Conservation (phyloP, 2,113 vertebrate species). For the Corythornis madagascariensis region DNA sequence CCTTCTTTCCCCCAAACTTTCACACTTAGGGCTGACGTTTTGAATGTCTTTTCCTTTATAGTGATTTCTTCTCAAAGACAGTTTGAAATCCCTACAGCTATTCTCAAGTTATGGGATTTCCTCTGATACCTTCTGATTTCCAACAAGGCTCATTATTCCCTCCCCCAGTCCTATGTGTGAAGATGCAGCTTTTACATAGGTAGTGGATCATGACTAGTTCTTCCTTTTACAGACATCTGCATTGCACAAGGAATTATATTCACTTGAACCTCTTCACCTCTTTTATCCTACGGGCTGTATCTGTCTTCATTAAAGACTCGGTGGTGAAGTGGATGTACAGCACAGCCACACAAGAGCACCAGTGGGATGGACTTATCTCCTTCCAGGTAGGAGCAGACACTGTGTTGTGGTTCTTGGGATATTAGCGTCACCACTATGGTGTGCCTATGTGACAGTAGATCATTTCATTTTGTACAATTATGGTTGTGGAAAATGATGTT, state of each 20-base stretch:
- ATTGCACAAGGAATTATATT: slow-evolving; percentile 96
- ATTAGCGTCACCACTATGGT: background rate
- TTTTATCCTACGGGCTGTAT: slow-evolving; percentile 91
- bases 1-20: background rate
- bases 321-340: slow-evolving; percentile 85
- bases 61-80: background rate
- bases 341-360: slow-evolving; percentile 76
- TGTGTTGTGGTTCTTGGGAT: background rate
- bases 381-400: slow-evolving; percentile 77
- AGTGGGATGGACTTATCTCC: slow-evolving; percentile 80
- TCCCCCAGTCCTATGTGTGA: background rate
- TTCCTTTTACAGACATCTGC: slow-evolving; percentile 84
- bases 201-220: background rate
- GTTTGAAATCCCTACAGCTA: background rate
- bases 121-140: background rate
- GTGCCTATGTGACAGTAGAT: background rate
- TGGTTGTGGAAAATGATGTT: background rate
- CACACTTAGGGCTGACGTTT: background rate
- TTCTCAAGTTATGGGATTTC: background rate
- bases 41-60: background rate
- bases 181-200: background rate
- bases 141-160: background rate
- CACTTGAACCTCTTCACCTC: slow-evolving; percentile 96
- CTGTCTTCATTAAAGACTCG: slow-evolving; percentile 90
- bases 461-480: background rate